phyloP scores from a whole-genome alignment of 2,113 vertebrate species.

The Tursiops truncatus region DNA sequence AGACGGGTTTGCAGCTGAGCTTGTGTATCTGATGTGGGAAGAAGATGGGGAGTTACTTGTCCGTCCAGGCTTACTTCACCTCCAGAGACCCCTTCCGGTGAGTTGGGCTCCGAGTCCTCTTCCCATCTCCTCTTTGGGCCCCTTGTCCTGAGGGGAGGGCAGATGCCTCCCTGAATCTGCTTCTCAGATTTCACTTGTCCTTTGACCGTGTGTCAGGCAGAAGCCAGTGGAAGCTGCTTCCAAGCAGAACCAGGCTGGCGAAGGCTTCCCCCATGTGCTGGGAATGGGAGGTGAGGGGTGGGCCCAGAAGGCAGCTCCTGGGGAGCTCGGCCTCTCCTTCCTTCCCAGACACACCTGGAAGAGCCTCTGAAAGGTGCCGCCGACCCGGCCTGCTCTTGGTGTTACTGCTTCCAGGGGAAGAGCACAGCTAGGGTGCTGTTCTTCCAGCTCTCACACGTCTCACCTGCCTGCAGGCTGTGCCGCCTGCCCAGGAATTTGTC shows the following conservation, averaged over 20 bases:
- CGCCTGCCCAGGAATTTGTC: constrained; percentile 72
- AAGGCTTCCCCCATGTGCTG: not conserved
- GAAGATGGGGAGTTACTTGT: constrained; percentile 88
- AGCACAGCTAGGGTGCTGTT: constrained; percentile 31
- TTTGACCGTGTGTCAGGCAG: not conserved
- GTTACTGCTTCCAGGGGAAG: not conserved
- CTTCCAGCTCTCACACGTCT: constrained; percentile 39
- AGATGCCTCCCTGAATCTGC: not conserved
- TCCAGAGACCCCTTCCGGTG: constrained; percentile 86
- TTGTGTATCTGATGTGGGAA: constrained; percentile 77
- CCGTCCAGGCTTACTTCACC: constrained; percentile 82
- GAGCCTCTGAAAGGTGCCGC: not conserved
- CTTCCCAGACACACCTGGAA: not conserved
- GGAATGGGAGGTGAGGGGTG: not conserved
- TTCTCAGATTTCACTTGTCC: not conserved
- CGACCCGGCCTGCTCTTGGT: not conserved
- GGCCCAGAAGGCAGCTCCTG: not conserved
- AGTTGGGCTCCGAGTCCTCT: constrained; percentile 60
- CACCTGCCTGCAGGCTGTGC: constrained; percentile 59
- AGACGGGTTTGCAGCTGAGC: constrained; percentile 82
- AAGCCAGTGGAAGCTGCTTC: not conserved
- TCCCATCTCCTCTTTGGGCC: not conserved
- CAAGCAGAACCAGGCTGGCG: not conserved
- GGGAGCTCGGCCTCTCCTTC: not conserved
- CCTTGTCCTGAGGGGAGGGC: not conserved